These are phyloP conservation scores for Rotaria socialis DNA, from an alignment of 2,888 invertebrate genomes.

Conservation along the genomic window DNA sequence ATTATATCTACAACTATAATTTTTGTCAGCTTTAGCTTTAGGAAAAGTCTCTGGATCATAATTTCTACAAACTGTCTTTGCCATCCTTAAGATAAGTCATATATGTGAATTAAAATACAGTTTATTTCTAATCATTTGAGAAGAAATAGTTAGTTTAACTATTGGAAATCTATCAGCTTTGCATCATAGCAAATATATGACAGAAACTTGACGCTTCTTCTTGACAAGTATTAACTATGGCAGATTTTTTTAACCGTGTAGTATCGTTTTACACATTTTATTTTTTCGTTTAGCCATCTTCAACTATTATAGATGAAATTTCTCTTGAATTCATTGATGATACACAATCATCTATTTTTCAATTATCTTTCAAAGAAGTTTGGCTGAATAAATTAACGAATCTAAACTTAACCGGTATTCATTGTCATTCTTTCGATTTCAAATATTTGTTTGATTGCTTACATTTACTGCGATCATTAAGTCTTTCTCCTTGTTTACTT, in stretches of 20 bases:
- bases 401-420: slow-evolving; percentile 21
- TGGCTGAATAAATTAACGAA: neutral
- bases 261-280: neutral
- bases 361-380: neutral
- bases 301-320: neutral
- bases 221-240: no score
- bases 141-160: no score
- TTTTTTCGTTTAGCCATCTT: neutral
- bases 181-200: no score
- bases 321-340: neutral
- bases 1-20: no score
- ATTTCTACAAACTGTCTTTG: no score
- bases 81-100: no score
- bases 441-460: neutral
- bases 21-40: no score
- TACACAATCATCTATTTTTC: neutral
- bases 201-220: no score
- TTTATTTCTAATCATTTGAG: no score
- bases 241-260: neutral
- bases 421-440: slow-evolving; percentile 3
- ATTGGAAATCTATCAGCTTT: no score
- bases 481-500: slow-evolving; percentile 12
- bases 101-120: no score
- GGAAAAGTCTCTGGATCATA: no score
- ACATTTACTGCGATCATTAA: neutral